phyloP scores from a whole-genome alignment of 1,140 invertebrate genomes.

The Eufriesea mexicana region DNA sequence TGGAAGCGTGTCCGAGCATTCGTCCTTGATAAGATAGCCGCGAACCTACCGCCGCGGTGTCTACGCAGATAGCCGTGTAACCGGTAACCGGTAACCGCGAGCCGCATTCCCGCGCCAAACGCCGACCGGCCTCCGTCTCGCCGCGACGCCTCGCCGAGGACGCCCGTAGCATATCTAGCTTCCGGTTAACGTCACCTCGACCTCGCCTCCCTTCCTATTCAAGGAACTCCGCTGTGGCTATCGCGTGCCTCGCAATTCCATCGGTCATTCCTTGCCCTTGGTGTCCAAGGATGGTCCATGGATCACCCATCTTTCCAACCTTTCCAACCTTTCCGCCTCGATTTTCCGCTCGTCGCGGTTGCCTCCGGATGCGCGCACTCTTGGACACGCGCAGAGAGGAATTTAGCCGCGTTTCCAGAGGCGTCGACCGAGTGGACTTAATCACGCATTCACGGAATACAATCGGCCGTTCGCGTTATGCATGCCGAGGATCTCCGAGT shows the following conservation, averaged over 20 bases:
- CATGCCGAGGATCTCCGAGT: slow-evolving; percentile 52
- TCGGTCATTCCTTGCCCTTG: too few species aligned
- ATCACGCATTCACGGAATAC: slow-evolving; percentile 65
- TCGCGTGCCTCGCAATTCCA: background rate
- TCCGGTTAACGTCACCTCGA: slow-evolving; percentile 54
- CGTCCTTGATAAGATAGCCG: slow-evolving; percentile 67
- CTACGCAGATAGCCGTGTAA: slow-evolving; percentile 52
- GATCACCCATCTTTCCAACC: too few species aligned
- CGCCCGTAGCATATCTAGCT: slow-evolving; percentile 44
- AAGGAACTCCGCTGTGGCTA: too few species aligned
- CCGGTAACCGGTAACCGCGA: slow-evolving; percentile 60
- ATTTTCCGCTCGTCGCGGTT: background rate
- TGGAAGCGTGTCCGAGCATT: slow-evolving; percentile 55
- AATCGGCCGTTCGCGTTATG: slow-evolving; percentile 59
- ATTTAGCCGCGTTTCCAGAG: slow-evolving; percentile 34
- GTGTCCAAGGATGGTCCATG: too few species aligned
- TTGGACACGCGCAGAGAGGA: background rate
- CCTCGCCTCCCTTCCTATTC: slow-evolving; percentile 20
- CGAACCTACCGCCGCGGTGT: slow-evolving; percentile 57
- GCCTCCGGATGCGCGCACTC: background rate
- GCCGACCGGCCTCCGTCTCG: slow-evolving; percentile 33
- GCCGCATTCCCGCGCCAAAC: slow-evolving; percentile 59
- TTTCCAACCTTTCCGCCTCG: too few species aligned
- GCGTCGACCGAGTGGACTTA: slow-evolving; percentile 53
- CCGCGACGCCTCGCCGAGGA: slow-evolving; percentile 34